A percentile compares a stretch with the other conserved stretches of the same genome.
These are phyloP conservation scores for Cydia amplana DNA, from an alignment of 1,140 invertebrate genomes.

Conservation along the genomic window DNA sequence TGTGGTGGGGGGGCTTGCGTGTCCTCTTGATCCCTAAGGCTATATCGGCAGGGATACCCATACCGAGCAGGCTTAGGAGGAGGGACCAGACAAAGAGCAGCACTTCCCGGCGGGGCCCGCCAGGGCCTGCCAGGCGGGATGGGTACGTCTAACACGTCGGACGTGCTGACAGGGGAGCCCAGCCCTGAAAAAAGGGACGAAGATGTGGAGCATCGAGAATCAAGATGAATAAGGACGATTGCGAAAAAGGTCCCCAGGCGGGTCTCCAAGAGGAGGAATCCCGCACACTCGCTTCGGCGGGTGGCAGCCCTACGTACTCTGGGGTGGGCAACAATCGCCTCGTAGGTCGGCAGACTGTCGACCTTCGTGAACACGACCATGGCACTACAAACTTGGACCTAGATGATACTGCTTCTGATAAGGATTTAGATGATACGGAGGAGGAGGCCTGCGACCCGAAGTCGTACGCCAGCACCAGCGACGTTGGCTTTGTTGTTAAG, in stretches of 20 bases:
- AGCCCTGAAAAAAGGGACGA: conserved; percentile 22
- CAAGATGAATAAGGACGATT: background rate
- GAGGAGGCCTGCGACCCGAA: background rate
- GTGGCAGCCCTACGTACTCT: background rate
- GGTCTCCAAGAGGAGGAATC: conserved; percentile 12
- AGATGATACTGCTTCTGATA: background rate
- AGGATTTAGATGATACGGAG: background rate
- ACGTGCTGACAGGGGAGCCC: conserved; percentile 14
- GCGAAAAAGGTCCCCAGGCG: background rate
- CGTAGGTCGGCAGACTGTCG: conserved; percentile 1
- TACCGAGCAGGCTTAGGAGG: conserved; percentile 13
- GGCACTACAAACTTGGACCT: background rate
- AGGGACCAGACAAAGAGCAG: background rate
- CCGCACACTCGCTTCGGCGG: background rate
- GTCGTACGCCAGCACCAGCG: background rate
- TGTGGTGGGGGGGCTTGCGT: background rate
- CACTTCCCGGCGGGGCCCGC: background rate
- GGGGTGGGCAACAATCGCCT: conserved; percentile 5
- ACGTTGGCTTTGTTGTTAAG: background rate
- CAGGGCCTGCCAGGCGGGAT: background rate
- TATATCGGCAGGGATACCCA: background rate
- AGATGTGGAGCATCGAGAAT: conserved; percentile 12
- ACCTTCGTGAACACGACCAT: background rate
- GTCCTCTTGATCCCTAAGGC: conserved; percentile 8
- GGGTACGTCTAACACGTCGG: background rate